phyloP scores from a whole-genome alignment of 92 coral and sea anemone species.

The Isaurus tuberculatus region DNA sequence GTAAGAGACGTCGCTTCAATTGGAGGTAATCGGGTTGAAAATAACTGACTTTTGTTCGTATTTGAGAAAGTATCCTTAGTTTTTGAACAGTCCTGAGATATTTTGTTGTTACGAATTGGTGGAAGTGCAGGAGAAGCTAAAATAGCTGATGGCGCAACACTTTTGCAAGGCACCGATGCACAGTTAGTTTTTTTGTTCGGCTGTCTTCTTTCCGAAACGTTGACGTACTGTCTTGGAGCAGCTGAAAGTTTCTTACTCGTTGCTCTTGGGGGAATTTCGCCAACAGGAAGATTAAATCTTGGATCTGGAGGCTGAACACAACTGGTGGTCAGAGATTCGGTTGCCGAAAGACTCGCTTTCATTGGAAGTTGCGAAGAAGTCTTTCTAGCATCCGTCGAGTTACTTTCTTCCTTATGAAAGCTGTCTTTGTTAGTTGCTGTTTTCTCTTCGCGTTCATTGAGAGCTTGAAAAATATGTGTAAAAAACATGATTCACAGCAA shows the following conservation, averaged over 20 bases:
- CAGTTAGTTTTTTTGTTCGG: not conserved
- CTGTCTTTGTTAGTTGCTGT: not conserved
- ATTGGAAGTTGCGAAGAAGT: not conserved
- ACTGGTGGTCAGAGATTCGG: not conserved
- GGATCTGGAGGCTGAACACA: not conserved
- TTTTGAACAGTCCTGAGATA: not conserved
- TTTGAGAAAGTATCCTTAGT: not conserved
- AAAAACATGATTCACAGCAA: conserved; percentile 12
- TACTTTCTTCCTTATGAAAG: not conserved
- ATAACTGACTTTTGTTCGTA: not conserved
- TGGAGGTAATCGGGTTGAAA: conserved; percentile 16
- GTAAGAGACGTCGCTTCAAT: not conserved
- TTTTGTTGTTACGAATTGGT: conserved; percentile 10
- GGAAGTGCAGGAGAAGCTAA: conserved; percentile 7
- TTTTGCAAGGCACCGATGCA: not conserved
- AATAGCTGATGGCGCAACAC: not conserved
- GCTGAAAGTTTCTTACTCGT: conserved; percentile 1
- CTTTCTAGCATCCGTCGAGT: not conserved
- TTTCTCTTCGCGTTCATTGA: conserved; percentile 30
- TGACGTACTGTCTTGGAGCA: not conserved
- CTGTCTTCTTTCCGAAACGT: conserved; percentile 10
- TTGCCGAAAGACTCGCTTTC: not conserved
- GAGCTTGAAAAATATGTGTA: conserved; percentile 38
- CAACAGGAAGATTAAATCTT: conserved; percentile 6
- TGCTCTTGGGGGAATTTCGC: conserved; percentile 27